Evolutionary conservation across 2,113 vertebrate genomes (phyloP), one percentile per base, ranked within the genome.

Genomic region (Motacilla alba): DNA sequence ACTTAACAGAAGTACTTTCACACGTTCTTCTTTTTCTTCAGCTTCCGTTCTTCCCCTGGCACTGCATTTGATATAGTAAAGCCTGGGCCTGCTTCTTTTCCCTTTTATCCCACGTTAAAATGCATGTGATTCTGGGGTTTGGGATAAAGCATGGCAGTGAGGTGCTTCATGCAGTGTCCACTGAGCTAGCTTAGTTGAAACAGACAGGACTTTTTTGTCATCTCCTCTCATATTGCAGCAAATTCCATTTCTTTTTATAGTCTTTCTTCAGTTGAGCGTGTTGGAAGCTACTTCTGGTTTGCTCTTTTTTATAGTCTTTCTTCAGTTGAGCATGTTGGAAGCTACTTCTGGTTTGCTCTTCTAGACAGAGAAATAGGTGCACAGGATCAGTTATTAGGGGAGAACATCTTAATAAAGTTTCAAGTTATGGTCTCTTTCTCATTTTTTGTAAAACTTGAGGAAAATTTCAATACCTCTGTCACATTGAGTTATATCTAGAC

Each of bases 111-210:
- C 27, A 1, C 55, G 9, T 60, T 84, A 76, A 69, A 89, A 66
- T 26, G 18, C 35, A 55, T 0, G 1, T 33, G 43, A 63, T 67
- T 73, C 27, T 44, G 43, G 28, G 14, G 7, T 50, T 79, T 2
- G 3, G 50, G 20, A 9, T 68, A 31, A 80, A 33, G 23, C 5
- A 1, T 62, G 31, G 41, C 0, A 0, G 26, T 47, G 58, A 16
- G 28, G 8, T 50, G 27, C 24, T 85, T 74, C 43, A 31, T 78
- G 21, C 44, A 35, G 31, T 58, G 50, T 33, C 59, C 46, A 21
- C 39, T 31, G 63, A 75, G 33, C 35, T 78, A 60, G 10, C 22
- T 78, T 19, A 52, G 15, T 5, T 83, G 64, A 89, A 89, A 64
- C n/a, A 90, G 89, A 47, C 13, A 63, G 0, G 5, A 67, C 30